These are phyloP conservation scores for Mormyrus hasselquistii DNA, from an alignment of 2,797 vertebrate species.

Conservation along the genomic window DNA sequence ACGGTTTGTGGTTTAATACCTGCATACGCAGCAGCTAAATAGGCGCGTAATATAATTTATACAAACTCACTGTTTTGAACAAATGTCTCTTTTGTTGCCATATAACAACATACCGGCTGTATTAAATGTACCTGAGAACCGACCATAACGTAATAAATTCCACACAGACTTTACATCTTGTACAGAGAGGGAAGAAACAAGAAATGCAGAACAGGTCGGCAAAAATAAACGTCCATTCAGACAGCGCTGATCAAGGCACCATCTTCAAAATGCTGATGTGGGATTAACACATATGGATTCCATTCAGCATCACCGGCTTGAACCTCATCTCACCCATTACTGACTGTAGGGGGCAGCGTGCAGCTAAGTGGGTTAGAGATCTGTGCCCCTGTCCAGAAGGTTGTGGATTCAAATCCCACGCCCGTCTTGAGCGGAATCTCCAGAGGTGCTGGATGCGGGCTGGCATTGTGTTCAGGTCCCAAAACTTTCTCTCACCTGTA, in stretches of 20 bases:
- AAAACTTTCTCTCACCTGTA: background rate
- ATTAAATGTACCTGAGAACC: background rate
- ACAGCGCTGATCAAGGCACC: background rate
- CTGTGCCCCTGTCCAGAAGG: background rate
- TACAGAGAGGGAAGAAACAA: background rate
- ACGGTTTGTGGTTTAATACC: background rate
- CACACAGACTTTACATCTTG: background rate
- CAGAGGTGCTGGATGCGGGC: background rate
- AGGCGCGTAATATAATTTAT: slow-evolving; percentile 14
- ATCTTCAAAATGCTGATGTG: background rate
- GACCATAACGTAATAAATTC: background rate
- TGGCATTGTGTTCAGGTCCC: background rate
- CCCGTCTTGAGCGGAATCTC: background rate
- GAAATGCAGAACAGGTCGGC: background rate
- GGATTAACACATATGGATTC: background rate
- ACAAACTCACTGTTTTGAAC: slow-evolving; percentile 9
- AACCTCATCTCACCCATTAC: background rate
- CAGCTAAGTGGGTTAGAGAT: background rate
- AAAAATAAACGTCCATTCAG: background rate
- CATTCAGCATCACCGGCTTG: background rate
- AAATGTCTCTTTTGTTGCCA: slow-evolving; percentile 17
- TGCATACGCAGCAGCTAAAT: background rate
- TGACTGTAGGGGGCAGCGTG: background rate
- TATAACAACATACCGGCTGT: background rate
- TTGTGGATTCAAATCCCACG: background rate